A percentile compares a stretch with the other conserved stretches of the same genome.
Evolutionary conservation across 2,113 vertebrate species (phyloP).

Genomic region (Cephalophus harveyi): DNA sequence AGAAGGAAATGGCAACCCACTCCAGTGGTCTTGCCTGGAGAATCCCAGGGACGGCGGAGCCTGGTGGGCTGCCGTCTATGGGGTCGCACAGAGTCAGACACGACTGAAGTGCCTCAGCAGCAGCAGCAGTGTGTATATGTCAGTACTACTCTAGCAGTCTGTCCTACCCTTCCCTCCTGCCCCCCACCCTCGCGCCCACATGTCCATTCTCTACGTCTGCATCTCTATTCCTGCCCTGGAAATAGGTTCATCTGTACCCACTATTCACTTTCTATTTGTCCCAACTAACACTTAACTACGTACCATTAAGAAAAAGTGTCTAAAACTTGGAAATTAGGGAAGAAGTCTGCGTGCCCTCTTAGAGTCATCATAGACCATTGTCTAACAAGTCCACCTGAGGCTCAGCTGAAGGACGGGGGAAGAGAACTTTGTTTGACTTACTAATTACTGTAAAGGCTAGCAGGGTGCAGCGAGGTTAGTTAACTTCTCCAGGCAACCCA

Average conservation of each 20-base stretch:
- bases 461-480: background rate
- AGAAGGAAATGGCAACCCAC: too few species aligned
- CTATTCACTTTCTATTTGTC: background rate
- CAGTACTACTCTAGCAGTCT: background rate
- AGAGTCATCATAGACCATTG: background rate
- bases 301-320: constrained; percentile 1
- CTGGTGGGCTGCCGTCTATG: too few species aligned
- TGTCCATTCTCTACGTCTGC: background rate
- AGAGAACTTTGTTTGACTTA: background rate
- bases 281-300: background rate
- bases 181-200: background rate
- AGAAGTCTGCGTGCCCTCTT: background rate
- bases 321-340: background rate
- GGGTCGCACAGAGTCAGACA: too few species aligned
- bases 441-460: background rate
- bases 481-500: background rate
- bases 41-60: too few species aligned
- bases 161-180: background rate
- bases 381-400: background rate
- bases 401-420: background rate
- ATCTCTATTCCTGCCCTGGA: background rate
- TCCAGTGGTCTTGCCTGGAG: too few species aligned
- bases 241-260: background rate
- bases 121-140: too few species aligned
- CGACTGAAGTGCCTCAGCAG: too few species aligned